Evolutionary conservation across 2,888 invertebrate genomes (phyloP), one percentile per base, ranked within the genome.

Genomic region (Campoletis raptor): DNA sequence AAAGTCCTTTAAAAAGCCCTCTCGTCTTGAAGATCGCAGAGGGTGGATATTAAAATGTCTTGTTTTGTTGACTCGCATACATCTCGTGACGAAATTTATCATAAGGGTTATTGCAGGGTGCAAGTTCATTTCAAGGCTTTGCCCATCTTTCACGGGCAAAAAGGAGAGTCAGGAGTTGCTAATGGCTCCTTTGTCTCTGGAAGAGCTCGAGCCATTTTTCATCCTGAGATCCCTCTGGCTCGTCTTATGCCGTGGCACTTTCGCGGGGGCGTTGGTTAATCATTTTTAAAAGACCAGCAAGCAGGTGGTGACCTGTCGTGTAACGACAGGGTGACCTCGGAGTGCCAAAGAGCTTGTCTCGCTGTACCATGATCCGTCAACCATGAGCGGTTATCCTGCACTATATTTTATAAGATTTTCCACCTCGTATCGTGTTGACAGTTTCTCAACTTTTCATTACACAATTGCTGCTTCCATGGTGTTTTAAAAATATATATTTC

Each of bases 221-320:
- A 93, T 91, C 88, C 87, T 37, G 45, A n/a, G 57, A 42, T 82
- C 73, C 48, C 82, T 82, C 84, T 74, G 78, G 78, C 45, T 87
- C 78, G 54, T 80, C 84, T 79, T 76, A 69, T 81, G 72, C 78
- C 81, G 81, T 54, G 15, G 67, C 48, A 36, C 45, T 76, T 78
- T 74, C 83, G 87, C 85, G 81, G 87, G 88, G 86, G 83, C 88
- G 89, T 90, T 89, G 90, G 91, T 93, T 93, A 93, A 93, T 92
- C 92, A 93, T 93, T 92, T 93, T 92, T 92, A 90, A 92, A 93
- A 89, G 90, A 90, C 89, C 91, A 85, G 67, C 88, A 89, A 90
- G 90, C 93, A 92, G 92, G 91, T 92, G 92, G 85, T 85, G 88
- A 85, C 89, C 86, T 86, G 86, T 87, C 89, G 86, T 85, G 85